phyloP scores from a whole-genome alignment of 2,797 vertebrate genomes.

The Molossus molossus region DNA sequence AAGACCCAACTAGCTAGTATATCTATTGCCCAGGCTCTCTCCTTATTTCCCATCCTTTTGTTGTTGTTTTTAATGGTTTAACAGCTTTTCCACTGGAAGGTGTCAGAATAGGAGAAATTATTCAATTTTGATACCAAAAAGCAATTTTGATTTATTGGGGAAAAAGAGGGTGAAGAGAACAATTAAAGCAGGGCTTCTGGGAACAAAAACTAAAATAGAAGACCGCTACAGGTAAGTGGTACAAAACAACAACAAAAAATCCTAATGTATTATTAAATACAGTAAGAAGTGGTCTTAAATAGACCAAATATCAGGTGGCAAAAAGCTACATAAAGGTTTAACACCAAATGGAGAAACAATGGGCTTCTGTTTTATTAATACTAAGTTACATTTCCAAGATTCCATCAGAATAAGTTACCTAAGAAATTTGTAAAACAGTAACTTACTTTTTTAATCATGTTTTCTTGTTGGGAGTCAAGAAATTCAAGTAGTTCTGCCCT shows the following conservation, averaged over 20 bases:
- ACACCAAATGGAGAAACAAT: neutral
- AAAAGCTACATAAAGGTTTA: slow-evolving; percentile 26
- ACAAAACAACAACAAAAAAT: neutral
- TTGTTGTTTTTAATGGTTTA: neutral
- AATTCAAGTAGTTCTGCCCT: slow-evolving; percentile 98
- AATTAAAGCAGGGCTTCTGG: neutral
- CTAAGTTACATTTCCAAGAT: neutral
- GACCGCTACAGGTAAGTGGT: neutral
- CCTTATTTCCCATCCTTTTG: neutral
- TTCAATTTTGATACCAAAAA: slow-evolving; percentile 4
- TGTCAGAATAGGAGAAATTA: neutral
- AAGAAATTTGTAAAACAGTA: slow-evolving; percentile 26
- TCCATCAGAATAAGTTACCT: slow-evolving; percentile 18
- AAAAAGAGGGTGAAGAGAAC: neutral
- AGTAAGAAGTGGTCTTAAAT: slow-evolving; percentile 1
- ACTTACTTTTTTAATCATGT: slow-evolving; percentile 96
- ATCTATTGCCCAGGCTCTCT: neutral
- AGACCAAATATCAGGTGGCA: neutral
- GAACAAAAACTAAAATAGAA: slow-evolving; percentile 43
- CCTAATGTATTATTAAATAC: neutral
- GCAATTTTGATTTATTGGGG: slow-evolving; percentile 26
- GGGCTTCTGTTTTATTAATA: slow-evolving; percentile 23
- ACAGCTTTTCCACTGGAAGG: neutral
- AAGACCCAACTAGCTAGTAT: neutral
- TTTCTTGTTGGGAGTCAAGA: slow-evolving; percentile 96